Evolutionary conservation across 1,140 invertebrate genomes (phyloP).

Genomic region (Lasioglossum baleicum): DNA sequence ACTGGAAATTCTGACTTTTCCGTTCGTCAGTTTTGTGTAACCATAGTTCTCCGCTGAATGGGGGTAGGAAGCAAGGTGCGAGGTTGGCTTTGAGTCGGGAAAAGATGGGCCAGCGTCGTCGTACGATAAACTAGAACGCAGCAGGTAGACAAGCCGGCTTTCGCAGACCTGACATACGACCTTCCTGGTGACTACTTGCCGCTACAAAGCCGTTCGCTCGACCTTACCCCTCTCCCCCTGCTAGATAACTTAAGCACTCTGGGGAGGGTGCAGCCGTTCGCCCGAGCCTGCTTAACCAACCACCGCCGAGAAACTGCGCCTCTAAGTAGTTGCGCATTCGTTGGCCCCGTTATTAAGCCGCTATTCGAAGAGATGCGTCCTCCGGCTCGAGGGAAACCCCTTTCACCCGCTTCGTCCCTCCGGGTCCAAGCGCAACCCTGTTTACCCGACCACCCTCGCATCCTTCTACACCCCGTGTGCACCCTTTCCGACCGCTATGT

Average conservation of each 20-base stretch:
- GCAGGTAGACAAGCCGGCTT: conserved; percentile 64
- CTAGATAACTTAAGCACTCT: conserved; percentile 59
- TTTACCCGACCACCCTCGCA: not conserved
- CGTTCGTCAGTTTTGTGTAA: too few species aligned
- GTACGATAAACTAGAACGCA: conserved; percentile 61
- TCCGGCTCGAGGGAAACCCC: not conserved
- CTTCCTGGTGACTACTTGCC: conserved; percentile 65
- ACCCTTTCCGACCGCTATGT: not conserved
- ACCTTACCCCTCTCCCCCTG: conserved; percentile 19
- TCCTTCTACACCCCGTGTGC: not conserved
- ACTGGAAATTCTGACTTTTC: too few species aligned
- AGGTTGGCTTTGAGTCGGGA: not conserved
- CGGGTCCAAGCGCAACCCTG: not conserved
- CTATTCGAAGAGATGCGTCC: conserved; percentile 47
- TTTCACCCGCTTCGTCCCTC: too few species aligned
- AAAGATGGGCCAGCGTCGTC: conserved; percentile 20
- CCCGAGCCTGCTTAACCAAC: conserved; percentile 35
- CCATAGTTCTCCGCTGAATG: not conserved
- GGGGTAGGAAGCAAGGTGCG: not conserved
- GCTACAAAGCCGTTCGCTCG: conserved; percentile 50
- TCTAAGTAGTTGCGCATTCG: conserved; percentile 58
- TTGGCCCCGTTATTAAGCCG: conserved; percentile 59
- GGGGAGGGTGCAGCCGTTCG: conserved; percentile 13
- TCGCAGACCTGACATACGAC: conserved; percentile 61
- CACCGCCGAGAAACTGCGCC: conserved; percentile 30